Evolutionary conservation across 2,888 invertebrate genomes (phyloP).

Genomic region (Deroplatys truncata): DNA sequence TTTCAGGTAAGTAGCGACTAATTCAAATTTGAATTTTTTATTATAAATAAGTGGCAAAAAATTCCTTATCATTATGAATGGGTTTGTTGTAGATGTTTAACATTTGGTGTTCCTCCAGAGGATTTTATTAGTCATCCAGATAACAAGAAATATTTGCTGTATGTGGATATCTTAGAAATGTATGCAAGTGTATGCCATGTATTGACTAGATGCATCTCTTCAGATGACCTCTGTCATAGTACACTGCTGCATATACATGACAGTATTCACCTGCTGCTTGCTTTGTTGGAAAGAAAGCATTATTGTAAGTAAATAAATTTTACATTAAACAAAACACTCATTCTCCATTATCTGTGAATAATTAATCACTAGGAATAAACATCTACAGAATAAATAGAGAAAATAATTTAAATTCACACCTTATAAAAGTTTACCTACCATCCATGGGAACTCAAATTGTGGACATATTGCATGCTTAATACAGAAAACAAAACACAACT

Average conservation of each 20-base stretch:
- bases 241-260: conserved; percentile 48
- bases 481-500: no score
- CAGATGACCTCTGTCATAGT: conserved; percentile 43
- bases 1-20: conserved; percentile 43
- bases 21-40: neutral
- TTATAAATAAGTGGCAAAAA: no score
- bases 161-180: conserved; percentile 51
- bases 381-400: no score
- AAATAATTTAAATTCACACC: no score
- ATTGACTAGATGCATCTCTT: conserved; percentile 44
- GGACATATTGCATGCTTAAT: no score
- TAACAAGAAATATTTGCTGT: conserved; percentile 37
- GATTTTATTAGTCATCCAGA: neutral
- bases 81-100: conserved; percentile 4
- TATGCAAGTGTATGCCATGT: conserved; percentile 47
- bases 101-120: neutral
- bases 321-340: neutral
- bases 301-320: conserved; percentile 44
- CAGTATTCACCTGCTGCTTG: conserved; percentile 45
- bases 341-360: no score
- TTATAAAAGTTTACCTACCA: no score
- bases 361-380: no score
- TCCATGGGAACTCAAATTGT: no score
- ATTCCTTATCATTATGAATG: conserved; percentile 6
- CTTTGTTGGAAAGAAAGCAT: conserved; percentile 44